Conservation (phyloP, 1,140 invertebrate genomes). For the Drosophila eugracilis region DNA sequence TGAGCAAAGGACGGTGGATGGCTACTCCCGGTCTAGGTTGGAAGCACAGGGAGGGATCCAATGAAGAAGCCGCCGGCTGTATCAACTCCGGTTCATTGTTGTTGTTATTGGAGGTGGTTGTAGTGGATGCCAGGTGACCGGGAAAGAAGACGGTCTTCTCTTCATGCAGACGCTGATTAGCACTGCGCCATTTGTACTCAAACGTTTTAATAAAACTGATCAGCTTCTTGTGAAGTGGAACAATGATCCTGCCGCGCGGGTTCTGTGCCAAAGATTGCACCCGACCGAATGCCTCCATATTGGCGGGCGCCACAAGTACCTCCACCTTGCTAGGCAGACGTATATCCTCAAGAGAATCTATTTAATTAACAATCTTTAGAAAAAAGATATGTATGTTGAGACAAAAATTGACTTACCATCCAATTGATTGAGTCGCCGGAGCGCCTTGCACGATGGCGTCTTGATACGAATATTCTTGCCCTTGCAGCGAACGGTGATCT, state of each 20-base stretch:
- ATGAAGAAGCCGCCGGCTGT: background rate
- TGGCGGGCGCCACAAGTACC: conserved; percentile 91
- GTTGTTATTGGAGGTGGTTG: background rate
- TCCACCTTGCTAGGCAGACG: conserved; percentile 92
- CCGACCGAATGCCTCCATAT: conserved; percentile 91
- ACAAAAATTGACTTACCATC: conserved; percentile 93
- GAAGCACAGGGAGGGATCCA: conserved; percentile 73
- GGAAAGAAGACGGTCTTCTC: conserved; percentile 35
- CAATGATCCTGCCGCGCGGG: conserved; percentile 91
- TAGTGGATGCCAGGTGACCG: background rate
- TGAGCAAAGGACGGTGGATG: conserved; percentile 89
- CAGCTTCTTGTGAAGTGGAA: conserved; percentile 91
- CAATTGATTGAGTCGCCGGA: conserved; percentile 94
- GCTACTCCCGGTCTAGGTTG: conserved; percentile 85
- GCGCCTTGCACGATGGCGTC: conserved; percentile 95
- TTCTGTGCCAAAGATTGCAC: conserved; percentile 96
- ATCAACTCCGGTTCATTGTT: conserved; percentile 7
- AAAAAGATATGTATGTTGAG: no score
- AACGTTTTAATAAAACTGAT: conserved; percentile 91
- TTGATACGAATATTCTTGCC: conserved; percentile 94
- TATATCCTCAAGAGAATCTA: conserved; percentile 91
- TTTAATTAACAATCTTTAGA: background rate
- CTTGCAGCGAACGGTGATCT: conserved; percentile 92
- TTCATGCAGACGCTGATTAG: conserved; percentile 85
- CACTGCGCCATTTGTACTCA: conserved; percentile 89